Evolutionary conservation across 2,797 vertebrate species (phyloP).

Genomic region (Aphelocoma californica): DNA sequence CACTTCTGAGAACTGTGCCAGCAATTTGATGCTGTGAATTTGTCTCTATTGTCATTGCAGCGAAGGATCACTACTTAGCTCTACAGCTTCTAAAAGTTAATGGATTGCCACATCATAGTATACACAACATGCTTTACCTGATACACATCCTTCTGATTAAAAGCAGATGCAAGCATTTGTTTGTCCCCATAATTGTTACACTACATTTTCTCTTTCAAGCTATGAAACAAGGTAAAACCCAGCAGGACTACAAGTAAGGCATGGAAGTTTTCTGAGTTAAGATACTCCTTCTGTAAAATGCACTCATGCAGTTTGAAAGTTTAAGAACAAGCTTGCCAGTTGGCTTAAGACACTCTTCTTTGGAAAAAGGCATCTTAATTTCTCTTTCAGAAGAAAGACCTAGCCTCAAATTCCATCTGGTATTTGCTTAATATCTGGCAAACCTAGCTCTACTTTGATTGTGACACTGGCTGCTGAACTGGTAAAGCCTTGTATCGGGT

Average conservation of each 20-base stretch:
- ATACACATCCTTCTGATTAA: not conserved
- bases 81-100: not conserved
- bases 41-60: not conserved
- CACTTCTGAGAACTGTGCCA: not conserved
- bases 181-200: not conserved
- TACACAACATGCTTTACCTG: not conserved
- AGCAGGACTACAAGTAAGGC: not conserved
- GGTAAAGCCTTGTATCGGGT: not conserved
- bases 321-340: not conserved
- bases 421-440: constrained; percentile 23
- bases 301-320: not conserved
- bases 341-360: not conserved
- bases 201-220: not conserved
- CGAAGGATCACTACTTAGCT: not conserved
- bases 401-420: not conserved
- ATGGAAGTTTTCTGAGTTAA: not conserved
- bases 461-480: constrained; percentile 13
- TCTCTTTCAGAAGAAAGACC: constrained; percentile 25
- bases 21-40: not conserved
- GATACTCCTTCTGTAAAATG: not conserved
- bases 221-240: not conserved
- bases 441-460: not conserved
- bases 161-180: not conserved
- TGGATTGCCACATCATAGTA: not conserved
- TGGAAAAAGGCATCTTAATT: constrained; percentile 14